Percentiles rank a stretch among this genome's conserved stretches.
Conservation (phyloP, 2,113 vertebrate genomes). For the Greenwoodochromis staneri region DNA sequence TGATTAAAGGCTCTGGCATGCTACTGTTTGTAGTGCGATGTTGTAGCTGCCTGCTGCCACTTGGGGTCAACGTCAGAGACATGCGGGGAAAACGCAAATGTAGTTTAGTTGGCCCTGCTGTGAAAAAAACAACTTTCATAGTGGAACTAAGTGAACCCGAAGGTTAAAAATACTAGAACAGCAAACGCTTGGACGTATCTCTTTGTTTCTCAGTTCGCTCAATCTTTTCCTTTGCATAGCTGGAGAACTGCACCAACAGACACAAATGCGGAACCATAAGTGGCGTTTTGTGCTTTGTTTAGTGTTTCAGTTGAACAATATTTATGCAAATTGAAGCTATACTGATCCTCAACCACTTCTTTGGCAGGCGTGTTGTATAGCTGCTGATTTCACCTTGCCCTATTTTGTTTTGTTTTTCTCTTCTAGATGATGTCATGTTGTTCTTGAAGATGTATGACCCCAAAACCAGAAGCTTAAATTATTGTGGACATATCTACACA, state of each 20-base stretch:
- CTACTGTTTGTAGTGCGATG: not conserved
- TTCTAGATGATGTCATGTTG: slow-evolving; percentile 95
- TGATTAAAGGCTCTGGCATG: not conserved
- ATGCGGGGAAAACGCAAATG: not conserved
- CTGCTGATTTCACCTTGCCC: not conserved
- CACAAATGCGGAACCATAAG: not conserved
- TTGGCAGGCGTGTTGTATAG: not conserved
- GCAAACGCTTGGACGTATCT: not conserved
- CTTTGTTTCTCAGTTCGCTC: not conserved
- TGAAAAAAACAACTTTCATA: not conserved
- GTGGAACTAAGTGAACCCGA: not conserved
- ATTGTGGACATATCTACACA: slow-evolving; percentile 99
- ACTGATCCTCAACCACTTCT: not conserved
- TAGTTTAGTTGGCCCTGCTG: not conserved
- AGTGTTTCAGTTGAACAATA: not conserved
- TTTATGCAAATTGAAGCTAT: not conserved
- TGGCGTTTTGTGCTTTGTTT: not conserved
- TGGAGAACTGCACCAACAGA: not conserved
- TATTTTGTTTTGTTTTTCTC: not conserved
- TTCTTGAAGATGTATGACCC: slow-evolving; percentile 99
- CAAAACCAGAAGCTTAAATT: slow-evolving; percentile 99
- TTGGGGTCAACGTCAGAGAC: not conserved
- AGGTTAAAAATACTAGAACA: not conserved
- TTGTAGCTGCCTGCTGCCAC: not conserved
- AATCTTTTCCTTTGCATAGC: not conserved